Evolutionary conservation across 1,140 invertebrate genomes (phyloP).

Genomic region (Archegozetes longisetosus): DNA sequence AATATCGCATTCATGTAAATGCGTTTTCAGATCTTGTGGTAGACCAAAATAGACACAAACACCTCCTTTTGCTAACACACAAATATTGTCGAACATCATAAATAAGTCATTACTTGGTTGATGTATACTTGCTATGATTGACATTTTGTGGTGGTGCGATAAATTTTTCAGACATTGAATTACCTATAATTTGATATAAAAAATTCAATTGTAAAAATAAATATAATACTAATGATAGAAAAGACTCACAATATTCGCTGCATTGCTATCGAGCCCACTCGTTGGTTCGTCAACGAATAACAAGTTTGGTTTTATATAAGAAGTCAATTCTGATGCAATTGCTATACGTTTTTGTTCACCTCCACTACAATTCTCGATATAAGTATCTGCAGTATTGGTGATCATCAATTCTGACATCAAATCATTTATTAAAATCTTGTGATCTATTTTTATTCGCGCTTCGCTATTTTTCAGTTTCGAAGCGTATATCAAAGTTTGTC

Average conservation of each 20-base stretch:
- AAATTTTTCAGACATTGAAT: conserved; percentile 34
- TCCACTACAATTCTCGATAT: conserved; percentile 31
- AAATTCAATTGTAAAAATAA: not conserved
- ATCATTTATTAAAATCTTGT: not conserved
- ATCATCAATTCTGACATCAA: conserved; percentile 42
- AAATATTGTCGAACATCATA: conserved; percentile 66
- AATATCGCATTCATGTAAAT: not conserved
- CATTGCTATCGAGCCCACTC: conserved; percentile 45
- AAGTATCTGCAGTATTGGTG: conserved; percentile 39
- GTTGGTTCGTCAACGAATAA: conserved; percentile 28
- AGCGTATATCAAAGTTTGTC: conserved; percentile 76
- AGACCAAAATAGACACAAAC: conserved; percentile 25
- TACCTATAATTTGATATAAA: conserved; percentile 1
- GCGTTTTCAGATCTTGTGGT: conserved; percentile 15
- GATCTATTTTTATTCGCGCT: not conserved
- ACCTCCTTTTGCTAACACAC: conserved; percentile 14
- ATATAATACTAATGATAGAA: not conserved
- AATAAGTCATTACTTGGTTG: conserved; percentile 87
- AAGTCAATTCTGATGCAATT: conserved; percentile 77
- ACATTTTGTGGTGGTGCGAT: not conserved
- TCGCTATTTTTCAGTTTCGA: conserved; percentile 57
- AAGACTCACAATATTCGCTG: not conserved
- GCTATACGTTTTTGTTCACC: conserved; percentile 82
- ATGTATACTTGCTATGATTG: conserved; percentile 86
- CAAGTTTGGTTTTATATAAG: conserved; percentile 3